phyloP scores from a whole-genome alignment of 53 echinoderm and acorn worm species.

The Holothuria leucospilota region DNA sequence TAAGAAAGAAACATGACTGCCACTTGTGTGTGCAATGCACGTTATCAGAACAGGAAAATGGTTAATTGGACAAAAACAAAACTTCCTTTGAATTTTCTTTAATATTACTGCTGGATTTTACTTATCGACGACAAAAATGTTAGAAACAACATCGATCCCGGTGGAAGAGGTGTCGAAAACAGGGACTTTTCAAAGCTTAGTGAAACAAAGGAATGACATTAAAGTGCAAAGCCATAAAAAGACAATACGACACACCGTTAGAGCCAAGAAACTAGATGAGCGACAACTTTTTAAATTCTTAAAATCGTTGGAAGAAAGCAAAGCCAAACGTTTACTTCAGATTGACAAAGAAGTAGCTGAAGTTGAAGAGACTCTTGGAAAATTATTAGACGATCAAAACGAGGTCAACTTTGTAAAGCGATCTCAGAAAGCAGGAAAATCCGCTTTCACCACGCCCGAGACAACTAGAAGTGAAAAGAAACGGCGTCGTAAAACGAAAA shows the following conservation, averaged over 20 bases:
- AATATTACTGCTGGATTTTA: background rate
- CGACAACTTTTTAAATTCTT: slow-evolving; percentile 82
- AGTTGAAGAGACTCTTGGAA: slow-evolving; percentile 74
- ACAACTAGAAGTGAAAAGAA: slow-evolving; percentile 3
- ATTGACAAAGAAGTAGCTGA: slow-evolving; percentile 92
- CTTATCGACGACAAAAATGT: background rate
- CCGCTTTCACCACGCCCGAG: background rate
- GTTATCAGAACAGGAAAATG: no score
- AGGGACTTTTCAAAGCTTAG: background rate
- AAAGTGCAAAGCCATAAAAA: slow-evolving; percentile 80
- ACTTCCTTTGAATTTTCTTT: no score
- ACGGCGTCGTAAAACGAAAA: slow-evolving; percentile 16
- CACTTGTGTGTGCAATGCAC: no score
- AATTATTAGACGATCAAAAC: slow-evolving; percentile 67
- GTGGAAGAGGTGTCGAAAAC: slow-evolving; percentile 1
- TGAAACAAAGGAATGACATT: slow-evolving; percentile 52
- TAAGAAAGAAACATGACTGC: no score
- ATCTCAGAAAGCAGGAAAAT: background rate
- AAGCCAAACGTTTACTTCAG: slow-evolving; percentile 74
- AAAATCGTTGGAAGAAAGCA: slow-evolving; percentile 77
- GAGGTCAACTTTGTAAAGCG: slow-evolving; percentile 24
- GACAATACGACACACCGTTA: slow-evolving; percentile 79
- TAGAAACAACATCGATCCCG: background rate
- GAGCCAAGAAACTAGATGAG: slow-evolving; percentile 88
- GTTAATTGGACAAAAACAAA: no score